These are phyloP conservation scores for Opisthocomus hoazin DNA, from an alignment of 2,113 vertebrate genomes.

Conservation along the genomic window DNA sequence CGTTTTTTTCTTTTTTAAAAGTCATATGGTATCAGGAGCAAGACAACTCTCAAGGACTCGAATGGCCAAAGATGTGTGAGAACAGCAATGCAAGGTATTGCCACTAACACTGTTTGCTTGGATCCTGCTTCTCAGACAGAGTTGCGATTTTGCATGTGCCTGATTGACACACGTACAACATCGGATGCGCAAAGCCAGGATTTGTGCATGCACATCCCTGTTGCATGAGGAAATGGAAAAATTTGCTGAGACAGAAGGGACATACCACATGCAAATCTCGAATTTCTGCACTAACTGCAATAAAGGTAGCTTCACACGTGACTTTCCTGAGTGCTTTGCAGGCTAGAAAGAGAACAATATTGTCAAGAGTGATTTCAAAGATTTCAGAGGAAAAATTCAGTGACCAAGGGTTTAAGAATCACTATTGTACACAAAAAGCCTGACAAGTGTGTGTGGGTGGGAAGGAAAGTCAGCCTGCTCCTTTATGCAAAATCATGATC, in stretches of 20 bases:
- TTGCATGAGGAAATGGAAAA: not conserved
- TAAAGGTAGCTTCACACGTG: not conserved
- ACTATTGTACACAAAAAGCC: not conserved
- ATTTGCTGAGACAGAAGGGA: not conserved
- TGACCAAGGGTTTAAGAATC: not conserved
- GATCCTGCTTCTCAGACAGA: not conserved
- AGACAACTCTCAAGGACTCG: not conserved
- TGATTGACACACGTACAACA: not conserved
- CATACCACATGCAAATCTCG: not conserved
- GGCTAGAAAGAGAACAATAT: not conserved
- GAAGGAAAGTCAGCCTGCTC: constrained; percentile 9
- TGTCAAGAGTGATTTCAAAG: not conserved
- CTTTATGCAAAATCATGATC: not conserved
- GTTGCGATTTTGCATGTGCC: not conserved
- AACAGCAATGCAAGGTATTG: not conserved
- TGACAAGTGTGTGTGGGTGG: not conserved
- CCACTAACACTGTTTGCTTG: not conserved
- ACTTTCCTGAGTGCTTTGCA: not conserved
- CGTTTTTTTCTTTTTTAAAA: not conserved
- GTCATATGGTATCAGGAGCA: not conserved
- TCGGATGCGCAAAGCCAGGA: not conserved
- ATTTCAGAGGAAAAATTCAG: not conserved
- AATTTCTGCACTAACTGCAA: not conserved
- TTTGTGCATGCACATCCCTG: not conserved
- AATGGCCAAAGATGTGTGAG: not conserved